Percentiles rank a stretch among this genome's conserved stretches.
These are phyloP conservation scores for Lagenorhynchus albirostris DNA, from an alignment of 2,113 vertebrate genomes.

Conservation along the genomic window DNA sequence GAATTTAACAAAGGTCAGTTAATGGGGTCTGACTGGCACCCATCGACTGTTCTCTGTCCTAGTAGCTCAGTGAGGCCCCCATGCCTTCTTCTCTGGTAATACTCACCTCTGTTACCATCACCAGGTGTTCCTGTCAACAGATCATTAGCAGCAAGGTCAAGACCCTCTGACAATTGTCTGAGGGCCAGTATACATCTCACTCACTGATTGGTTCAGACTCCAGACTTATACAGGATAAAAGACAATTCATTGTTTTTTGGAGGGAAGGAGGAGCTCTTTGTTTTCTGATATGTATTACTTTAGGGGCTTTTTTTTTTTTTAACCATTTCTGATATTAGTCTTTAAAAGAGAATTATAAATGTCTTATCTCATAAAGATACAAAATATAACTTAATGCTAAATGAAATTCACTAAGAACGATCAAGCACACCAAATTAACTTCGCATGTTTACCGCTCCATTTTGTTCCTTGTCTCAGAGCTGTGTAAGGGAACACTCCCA, in stretches of 20 bases:
- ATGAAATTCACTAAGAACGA: neutral
- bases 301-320: neutral
- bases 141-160: neutral
- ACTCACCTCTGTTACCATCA: neutral
- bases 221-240: neutral
- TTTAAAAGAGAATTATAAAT: neutral
- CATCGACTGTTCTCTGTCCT: neutral
- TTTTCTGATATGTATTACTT: neutral
- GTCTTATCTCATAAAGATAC: neutral
- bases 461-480: neutral
- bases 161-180: neutral
- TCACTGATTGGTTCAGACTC: neutral
- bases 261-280: neutral
- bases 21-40: neutral
- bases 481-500: neutral
- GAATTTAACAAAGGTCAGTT: neutral
- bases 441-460: neutral
- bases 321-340: neutral
- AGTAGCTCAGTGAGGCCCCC: neutral
- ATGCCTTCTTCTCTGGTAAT: neutral
- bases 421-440: neutral
- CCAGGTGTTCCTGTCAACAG: neutral
- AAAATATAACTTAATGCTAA: slow-evolving; percentile 6
- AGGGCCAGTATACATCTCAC: neutral
- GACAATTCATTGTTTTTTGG: neutral